Conservation (phyloP, 2,797 vertebrate species). For the Iguana delicatissima region DNA sequence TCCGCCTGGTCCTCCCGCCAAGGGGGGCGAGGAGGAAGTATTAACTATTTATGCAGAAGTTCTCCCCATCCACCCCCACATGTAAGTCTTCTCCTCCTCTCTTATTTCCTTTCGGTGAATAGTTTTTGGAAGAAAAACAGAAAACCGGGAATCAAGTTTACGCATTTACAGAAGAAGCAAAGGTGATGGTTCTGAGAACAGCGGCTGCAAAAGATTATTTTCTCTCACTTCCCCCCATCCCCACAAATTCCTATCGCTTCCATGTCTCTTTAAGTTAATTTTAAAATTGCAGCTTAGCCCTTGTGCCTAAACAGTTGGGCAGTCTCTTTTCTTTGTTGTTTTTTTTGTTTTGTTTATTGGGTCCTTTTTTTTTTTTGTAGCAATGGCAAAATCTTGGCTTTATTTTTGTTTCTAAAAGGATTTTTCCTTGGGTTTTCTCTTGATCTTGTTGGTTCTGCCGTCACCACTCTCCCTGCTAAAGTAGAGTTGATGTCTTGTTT, state of each 20-base stretch:
- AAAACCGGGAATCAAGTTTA: slow-evolving; percentile 53
- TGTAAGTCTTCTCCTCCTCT: neutral
- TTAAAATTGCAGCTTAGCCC: slow-evolving; percentile 71
- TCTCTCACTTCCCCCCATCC: slow-evolving; percentile 25
- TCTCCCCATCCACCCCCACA: slow-evolving; percentile 8
- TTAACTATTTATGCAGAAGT: slow-evolving; percentile 65
- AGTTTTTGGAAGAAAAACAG: slow-evolving; percentile 18
- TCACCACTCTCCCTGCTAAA: neutral
- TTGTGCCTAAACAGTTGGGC: slow-evolving; percentile 51
- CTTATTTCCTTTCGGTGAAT: slow-evolving; percentile 53
- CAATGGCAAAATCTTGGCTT: slow-evolving; percentile 63
- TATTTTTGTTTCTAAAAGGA: neutral
- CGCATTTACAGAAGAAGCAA: slow-evolving; percentile 50
- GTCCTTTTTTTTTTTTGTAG: slow-evolving; percentile 36
- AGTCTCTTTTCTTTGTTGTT: slow-evolving; percentile 49
- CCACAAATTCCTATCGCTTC: slow-evolving; percentile 46
- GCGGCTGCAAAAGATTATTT: neutral
- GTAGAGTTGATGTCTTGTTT: neutral
- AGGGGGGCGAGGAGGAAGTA: slow-evolving; percentile 34
- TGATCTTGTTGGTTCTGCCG: too few relatives aligned
- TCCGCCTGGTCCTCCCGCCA: slow-evolving; percentile 48
- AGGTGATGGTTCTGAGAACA: slow-evolving; percentile 30
- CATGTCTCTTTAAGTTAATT: slow-evolving; percentile 74
- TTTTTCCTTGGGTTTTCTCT: neutral
- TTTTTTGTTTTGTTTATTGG: neutral